These are phyloP conservation scores for Physeter macrocephalus DNA, from an alignment of 2,113 vertebrate genomes.

Conservation along the genomic window DNA sequence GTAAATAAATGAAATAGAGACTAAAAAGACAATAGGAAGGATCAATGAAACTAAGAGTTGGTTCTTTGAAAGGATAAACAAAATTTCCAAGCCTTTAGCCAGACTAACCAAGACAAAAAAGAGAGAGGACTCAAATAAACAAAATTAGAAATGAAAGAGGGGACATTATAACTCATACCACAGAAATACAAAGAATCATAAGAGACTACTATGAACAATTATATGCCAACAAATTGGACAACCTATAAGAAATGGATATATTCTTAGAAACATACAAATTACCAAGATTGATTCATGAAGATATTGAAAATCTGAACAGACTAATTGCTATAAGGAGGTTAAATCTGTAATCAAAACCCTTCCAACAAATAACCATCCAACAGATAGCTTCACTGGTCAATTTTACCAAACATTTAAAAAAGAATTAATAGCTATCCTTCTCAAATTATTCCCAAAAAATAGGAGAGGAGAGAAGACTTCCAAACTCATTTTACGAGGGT, in stretches of 20 bases:
- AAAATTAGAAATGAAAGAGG: background rate
- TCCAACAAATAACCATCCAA: background rate
- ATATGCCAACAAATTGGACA: background rate
- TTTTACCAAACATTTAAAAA: background rate
- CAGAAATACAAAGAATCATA: background rate
- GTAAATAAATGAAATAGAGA: background rate
- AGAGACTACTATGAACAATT: background rate
- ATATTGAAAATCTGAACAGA: background rate
- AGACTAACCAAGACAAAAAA: background rate
- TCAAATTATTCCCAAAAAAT: background rate
- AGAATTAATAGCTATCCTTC: background rate
- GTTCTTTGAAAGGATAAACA: background rate
- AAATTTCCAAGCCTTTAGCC: background rate
- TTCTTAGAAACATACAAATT: background rate
- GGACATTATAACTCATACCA: background rate
- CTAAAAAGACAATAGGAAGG: background rate
- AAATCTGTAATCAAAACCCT: background rate
- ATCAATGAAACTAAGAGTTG: background rate
- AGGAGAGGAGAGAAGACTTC: background rate
- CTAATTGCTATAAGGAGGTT: background rate
- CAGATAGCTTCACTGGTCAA: background rate
- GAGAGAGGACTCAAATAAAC: background rate
- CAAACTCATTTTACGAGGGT: background rate
- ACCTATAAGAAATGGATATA: background rate
- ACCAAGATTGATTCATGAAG: background rate